phyloP scores from a whole-genome alignment of 2,888 invertebrate species.

The Gordius sp. region DNA sequence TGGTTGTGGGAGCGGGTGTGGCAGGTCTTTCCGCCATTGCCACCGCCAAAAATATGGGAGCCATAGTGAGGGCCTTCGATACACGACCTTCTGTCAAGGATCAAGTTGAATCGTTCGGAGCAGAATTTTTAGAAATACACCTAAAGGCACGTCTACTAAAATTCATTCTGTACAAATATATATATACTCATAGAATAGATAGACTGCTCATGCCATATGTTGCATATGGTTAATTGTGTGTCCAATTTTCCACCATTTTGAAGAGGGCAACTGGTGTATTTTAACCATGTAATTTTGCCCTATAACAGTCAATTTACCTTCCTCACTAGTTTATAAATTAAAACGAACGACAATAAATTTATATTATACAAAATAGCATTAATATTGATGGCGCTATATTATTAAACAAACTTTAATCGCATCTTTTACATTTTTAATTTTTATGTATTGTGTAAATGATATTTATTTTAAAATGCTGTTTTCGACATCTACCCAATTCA shows the following conservation, averaged over 20 bases:
- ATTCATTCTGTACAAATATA: not conserved
- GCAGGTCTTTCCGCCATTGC: slow-evolving; percentile 60
- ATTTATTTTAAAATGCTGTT: not conserved
- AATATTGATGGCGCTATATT: too few relatives aligned
- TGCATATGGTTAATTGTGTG: not conserved
- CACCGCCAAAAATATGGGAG: slow-evolving; percentile 59
- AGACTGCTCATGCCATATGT: too few relatives aligned
- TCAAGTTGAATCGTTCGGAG: slow-evolving; percentile 59
- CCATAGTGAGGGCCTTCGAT: slow-evolving; percentile 60
- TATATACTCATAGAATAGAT: not conserved
- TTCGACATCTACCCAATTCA: not conserved
- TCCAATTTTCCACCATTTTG: not conserved
- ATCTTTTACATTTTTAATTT: too few relatives aligned
- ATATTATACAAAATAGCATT: too few relatives aligned
- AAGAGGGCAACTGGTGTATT: too few relatives aligned
- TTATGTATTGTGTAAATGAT: too few relatives aligned
- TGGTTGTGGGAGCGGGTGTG: slow-evolving; percentile 64
- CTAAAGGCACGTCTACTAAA: slow-evolving; percentile 33
- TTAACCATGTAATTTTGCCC: too few relatives aligned
- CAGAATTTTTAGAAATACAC: slow-evolving; percentile 53
- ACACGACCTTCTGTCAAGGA: slow-evolving; percentile 54
- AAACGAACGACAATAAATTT: too few relatives aligned
- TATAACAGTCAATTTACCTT: too few relatives aligned
- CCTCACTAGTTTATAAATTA: too few relatives aligned
- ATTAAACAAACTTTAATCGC: too few relatives aligned